Evolutionary conservation across 2,888 invertebrate genomes (phyloP), one percentile per base, ranked within the genome.

Genomic region (Erebia epiphron): DNA sequence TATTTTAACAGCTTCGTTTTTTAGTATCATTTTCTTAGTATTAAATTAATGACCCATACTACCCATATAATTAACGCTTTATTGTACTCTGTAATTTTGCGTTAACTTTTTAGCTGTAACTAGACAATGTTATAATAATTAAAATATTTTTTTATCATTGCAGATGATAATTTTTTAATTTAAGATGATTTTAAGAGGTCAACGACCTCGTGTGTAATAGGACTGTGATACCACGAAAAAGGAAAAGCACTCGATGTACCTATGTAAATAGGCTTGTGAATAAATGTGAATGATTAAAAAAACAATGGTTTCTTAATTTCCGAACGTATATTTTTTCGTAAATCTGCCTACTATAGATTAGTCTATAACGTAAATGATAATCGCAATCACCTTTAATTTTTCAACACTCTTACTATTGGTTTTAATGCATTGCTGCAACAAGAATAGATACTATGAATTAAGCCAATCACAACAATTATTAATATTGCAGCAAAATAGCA

Each of bases 171-270:
- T 64, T 61, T 56, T 65, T 67, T 70, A 16, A 71, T 61, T 41
- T 69, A 70, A 68, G 60, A 50, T 70, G 52, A 21, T 49, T 65
- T 56, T 70, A n/a, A 13, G 70, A 66, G 57, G 66, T 64, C n/a
- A n/a, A 63, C 46, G 67, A 72, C 72, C 69, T 72, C 70, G 64
- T 64, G 58, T 71, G 57, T 72, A 65, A 68, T 71, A 72, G 83
- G 83, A 88, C 91, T 92, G 92, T 92, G 92, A 92, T 91, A 92
- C 87, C 86, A 89, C 87, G 80, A 85, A 80, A 77, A 79, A 82
- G 81, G 69, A 78, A n/a, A 78, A 83, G 84, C 86, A 90, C 86
- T 84, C 79, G 81, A 80, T 82, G 83, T 84, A 84, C 80, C 80
- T 83, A 83, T 91, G 89, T 90, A 89, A 85, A 90, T 89, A 91